Percentiles rank a stretch among this genome's conserved stretches.
These are phyloP conservation scores for Thalassophryne amazonica DNA, from an alignment of 2,797 vertebrate genomes.

Conservation along the genomic window DNA sequence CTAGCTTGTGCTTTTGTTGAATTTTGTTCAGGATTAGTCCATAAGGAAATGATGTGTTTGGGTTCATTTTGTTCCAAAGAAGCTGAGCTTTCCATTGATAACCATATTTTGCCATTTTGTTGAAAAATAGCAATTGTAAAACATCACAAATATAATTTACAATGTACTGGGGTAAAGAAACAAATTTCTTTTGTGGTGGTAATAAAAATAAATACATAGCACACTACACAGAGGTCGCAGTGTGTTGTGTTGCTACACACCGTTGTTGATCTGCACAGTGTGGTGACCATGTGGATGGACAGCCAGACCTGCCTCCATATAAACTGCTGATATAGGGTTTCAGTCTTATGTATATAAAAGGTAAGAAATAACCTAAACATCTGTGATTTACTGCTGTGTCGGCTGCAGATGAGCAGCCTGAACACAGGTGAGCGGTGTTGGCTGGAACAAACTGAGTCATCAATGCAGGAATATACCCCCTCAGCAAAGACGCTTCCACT, in stretches of 20 bases:
- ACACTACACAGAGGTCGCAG: constrained; percentile 20
- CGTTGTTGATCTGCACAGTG: constrained; percentile 46
- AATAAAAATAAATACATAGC: too few species aligned
- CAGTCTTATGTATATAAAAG: constrained; percentile 22
- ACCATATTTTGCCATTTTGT: too few species aligned
- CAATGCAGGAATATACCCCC: constrained; percentile 18
- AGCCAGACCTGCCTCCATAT: constrained; percentile 49
- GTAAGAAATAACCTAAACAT: constrained; percentile 50
- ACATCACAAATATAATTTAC: too few species aligned
- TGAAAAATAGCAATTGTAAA: too few species aligned
- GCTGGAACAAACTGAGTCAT: constrained; percentile 24
- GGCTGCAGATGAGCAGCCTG: constrained; percentile 31
- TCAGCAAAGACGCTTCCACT: constrained; percentile 46
- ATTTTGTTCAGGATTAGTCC: too few species aligned
- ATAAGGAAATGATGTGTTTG: too few species aligned
- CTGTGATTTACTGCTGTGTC: constrained; percentile 47
- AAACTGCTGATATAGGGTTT: constrained; percentile 43
- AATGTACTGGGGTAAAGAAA: too few species aligned
- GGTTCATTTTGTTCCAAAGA: too few species aligned
- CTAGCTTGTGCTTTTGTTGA: too few species aligned
- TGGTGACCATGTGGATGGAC: constrained; percentile 51
- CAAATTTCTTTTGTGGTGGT: too few species aligned
- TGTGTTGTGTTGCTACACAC: constrained; percentile 41
- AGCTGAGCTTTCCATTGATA: too few species aligned
- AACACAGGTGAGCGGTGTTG: constrained; percentile 35